These are phyloP conservation scores for Bolborhynchus lineola DNA, from an alignment of 2,113 vertebrate genomes.

Conservation along the genomic window DNA sequence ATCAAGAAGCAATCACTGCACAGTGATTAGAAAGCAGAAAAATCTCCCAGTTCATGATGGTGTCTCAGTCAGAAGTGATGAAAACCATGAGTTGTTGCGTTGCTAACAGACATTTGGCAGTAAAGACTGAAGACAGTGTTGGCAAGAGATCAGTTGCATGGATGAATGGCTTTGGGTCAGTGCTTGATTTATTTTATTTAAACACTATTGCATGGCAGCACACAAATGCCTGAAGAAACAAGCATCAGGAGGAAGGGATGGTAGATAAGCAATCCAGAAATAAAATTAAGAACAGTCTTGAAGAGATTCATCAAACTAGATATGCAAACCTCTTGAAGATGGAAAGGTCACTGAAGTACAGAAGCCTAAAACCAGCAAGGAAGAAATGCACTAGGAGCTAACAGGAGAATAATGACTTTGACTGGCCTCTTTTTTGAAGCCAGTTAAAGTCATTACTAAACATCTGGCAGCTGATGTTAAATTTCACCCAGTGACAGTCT, in stretches of 20 bases:
- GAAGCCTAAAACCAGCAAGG: background rate
- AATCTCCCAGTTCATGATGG: background rate
- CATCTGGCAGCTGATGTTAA: background rate
- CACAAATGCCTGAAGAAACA: background rate
- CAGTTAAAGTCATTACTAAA: background rate
- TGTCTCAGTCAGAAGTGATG: background rate
- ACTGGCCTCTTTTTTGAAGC: background rate
- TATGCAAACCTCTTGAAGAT: background rate
- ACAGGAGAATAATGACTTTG: background rate
- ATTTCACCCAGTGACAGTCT: background rate
- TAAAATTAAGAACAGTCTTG: background rate
- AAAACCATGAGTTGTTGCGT: background rate
- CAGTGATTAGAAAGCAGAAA: slow-evolving; percentile 1
- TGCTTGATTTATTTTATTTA: background rate
- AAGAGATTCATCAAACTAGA: background rate
- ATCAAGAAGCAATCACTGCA: background rate
- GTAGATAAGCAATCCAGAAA: background rate
- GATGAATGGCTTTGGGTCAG: background rate
- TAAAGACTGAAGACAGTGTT: background rate
- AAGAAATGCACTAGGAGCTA: background rate
- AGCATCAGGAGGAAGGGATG: background rate
- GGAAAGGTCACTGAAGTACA: background rate
- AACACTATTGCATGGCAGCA: background rate
- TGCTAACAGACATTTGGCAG: background rate
- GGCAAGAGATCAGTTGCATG: background rate